Evolutionary conservation across 1,140 invertebrate species (phyloP).

Genomic region (Nephila pilipes): DNA sequence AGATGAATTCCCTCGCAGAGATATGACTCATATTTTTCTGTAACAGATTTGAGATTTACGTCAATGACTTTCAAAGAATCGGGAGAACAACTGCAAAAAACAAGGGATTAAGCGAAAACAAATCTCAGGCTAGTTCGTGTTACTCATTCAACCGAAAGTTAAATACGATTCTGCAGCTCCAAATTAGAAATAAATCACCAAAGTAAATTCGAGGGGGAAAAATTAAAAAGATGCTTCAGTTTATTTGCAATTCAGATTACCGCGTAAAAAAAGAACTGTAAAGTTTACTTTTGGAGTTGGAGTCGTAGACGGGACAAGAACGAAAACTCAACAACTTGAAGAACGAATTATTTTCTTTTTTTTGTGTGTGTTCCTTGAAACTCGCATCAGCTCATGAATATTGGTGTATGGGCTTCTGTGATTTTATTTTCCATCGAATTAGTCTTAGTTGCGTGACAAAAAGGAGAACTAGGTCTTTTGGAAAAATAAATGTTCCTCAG

Average conservation of each 20-base stretch:
- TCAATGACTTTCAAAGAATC: background rate
- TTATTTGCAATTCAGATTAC: constrained; percentile 23
- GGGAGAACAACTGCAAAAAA: background rate
- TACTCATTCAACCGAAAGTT: background rate
- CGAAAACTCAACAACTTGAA: constrained; percentile 21
- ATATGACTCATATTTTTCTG: background rate
- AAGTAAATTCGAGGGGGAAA: background rate
- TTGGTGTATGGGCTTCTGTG: background rate
- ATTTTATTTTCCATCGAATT: background rate
- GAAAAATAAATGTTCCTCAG: constrained; percentile 5
- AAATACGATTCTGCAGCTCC: background rate
- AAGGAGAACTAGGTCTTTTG: background rate
- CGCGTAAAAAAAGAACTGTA: background rate
- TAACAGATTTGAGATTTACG: background rate
- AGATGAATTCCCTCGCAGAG: background rate
- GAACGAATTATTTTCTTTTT: background rate
- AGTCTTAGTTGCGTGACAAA: background rate
- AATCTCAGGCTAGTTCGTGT: background rate
- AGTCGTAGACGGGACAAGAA: background rate
- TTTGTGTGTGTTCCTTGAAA: background rate
- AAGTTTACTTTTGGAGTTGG: background rate
- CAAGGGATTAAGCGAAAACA: background rate
- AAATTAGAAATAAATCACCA: background rate
- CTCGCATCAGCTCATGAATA: constrained; percentile 3
- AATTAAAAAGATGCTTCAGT: background rate